Percentiles rank a stretch among this genome's conserved stretches.
Conservation (phyloP, 2,797 vertebrate genomes). For the Lutjanus campechanus region DNA sequence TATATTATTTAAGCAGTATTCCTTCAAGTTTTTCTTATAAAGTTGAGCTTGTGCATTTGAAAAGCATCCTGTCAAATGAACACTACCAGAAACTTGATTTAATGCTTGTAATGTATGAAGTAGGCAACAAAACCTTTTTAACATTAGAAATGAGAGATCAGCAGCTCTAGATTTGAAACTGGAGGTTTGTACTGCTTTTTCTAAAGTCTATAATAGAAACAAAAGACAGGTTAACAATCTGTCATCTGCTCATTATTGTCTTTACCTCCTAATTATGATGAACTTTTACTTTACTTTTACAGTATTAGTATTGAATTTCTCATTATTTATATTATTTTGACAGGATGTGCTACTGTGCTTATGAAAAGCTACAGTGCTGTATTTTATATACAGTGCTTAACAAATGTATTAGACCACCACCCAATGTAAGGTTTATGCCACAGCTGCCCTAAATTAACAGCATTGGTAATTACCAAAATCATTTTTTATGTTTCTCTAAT, state of each 20-base stretch:
- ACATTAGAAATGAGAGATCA: background rate
- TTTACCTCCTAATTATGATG: background rate
- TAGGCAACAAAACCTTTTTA: background rate
- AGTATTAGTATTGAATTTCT: background rate
- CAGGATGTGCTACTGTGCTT: background rate
- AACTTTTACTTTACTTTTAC: background rate
- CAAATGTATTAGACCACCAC: no score
- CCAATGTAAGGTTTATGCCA: no score
- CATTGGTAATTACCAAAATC: no score
- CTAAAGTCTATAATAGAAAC: background rate
- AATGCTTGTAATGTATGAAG: background rate
- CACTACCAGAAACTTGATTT: background rate
- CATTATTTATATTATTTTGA: background rate
- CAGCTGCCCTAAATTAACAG: no score
- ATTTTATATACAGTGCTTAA: no score
- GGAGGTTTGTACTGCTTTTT: background rate
- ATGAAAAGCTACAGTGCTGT: background rate
- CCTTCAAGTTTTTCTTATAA: background rate
- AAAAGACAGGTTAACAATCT: no score
- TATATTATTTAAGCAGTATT: background rate
- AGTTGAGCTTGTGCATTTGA: background rate
- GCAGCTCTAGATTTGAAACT: background rate
- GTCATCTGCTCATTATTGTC: background rate
- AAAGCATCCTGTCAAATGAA: background rate
- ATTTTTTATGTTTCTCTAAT: no score